Conservation (phyloP, 2,888 invertebrate genomes). For the Formica aserva region DNA sequence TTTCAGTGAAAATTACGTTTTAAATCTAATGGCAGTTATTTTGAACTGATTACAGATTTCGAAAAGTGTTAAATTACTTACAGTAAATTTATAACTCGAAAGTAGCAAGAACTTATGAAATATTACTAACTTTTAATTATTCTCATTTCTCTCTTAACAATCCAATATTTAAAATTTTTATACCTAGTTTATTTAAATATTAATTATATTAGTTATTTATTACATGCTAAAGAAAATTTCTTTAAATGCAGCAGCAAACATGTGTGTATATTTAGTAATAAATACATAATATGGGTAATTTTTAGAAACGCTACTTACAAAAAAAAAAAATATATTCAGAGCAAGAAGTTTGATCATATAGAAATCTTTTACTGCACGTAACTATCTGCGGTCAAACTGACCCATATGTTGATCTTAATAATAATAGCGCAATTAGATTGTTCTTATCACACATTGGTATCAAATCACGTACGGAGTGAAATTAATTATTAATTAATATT, state of each 20-base stretch:
- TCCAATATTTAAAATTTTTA: background rate
- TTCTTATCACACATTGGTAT: background rate
- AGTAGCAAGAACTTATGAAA: background rate
- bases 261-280: too few species aligned
- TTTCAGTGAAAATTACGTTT: slow-evolving; percentile 19
- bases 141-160: background rate
- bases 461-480: background rate
- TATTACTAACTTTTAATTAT: background rate
- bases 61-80: background rate
- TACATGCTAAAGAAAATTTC: background rate
- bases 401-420: background rate
- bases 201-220: background rate
- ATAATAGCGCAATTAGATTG: background rate
- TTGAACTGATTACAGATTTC: background rate
- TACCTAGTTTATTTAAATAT: background rate
- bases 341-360: background rate
- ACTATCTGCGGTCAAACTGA: background rate
- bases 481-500: background rate
- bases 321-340: background rate
- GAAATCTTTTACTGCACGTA: background rate
- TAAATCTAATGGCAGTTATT: background rate
- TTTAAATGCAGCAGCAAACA: background rate
- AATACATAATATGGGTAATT: too few species aligned
- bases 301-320: too few species aligned
- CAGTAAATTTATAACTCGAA: background rate